These are phyloP conservation scores for Rhimphoctona megacephalus DNA, from an alignment of 2,888 invertebrate genomes.

Conservation along the genomic window DNA sequence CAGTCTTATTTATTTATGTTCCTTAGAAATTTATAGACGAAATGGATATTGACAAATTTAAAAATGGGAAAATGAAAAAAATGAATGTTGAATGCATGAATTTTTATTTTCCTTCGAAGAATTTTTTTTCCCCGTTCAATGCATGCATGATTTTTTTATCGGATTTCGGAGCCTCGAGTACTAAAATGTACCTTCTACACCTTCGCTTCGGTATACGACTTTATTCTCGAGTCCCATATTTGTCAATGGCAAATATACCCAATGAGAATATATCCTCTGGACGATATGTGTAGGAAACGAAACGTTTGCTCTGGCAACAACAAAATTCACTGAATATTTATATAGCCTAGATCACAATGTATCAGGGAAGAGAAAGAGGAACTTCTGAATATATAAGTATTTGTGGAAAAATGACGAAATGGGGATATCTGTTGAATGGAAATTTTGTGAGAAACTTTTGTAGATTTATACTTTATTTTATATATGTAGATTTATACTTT, in stretches of 20 bases:
- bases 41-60: no score
- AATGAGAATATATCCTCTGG: constrained; percentile 15
- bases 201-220: not conserved
- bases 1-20: no score
- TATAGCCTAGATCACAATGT: not conserved
- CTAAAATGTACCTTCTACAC: not conserved
- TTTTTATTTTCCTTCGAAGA: not conserved
- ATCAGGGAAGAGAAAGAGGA: not conserved
- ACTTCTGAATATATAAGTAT: not conserved
- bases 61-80: no score
- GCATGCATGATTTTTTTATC: not conserved
- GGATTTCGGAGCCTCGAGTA: not conserved
- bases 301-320: not conserved
- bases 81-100: not conserved
- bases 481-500: not conserved
- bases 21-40: no score
- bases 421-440: not conserved
- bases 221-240: constrained; percentile 6
- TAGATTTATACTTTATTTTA: not conserved
- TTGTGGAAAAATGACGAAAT: not conserved
- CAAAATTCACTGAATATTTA: not conserved
- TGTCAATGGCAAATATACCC: constrained; percentile 12
- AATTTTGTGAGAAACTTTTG: not conserved
- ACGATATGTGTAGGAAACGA: not conserved
- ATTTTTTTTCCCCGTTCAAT: not conserved